Evolutionary conservation across 2,888 invertebrate genomes (phyloP), one percentile per base, ranked within the genome.

Genomic region (Drosophila kambysellisi): DNA sequence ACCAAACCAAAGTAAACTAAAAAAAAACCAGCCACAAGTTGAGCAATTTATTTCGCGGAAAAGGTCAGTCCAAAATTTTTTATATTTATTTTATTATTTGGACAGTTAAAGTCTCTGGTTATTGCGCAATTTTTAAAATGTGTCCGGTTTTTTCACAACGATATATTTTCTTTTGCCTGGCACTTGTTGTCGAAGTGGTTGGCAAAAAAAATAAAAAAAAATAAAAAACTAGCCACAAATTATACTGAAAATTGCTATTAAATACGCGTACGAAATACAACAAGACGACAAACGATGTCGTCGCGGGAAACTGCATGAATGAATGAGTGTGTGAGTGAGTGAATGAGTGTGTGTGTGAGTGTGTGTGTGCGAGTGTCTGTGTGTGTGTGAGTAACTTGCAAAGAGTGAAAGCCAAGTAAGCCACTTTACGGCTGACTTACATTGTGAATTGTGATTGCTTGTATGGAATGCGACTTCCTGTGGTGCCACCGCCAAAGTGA

Each of bases 231-330:
- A 54, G 65, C 67, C 62, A 63, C 53, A 81, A 83, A 81, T 70
- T 74, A 63, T 54, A 76, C 74, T 67, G 77, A 77, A 85, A 82
- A 41, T 84, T 89, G 79, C 72, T 75, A 74, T 76, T 74, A 78
- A 83, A 83, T 54, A 74, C 81, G 78, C 83, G 81, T 82, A 61
- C 76, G 30, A 41, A 48, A 54, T 59, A 60, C 50, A 51, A 70
- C 71, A 71, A 86, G 76, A 87, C 88, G 82, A 89, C 88, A 85
- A 85, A 88, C 88, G 85, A 86, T 86, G 80, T 89, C 74, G 90
- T 58, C 79, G 84, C 82, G 84, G 76, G 81, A 89, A 89, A 88
- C 75, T 70, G 70, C 20, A 58, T 60, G 66, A 72, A 50, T 84
- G 88, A 74, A 46, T 72, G 81, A 69, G 33, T 70, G 72, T 65